These are phyloP conservation scores for Eueides isabella DNA, from an alignment of 1,140 invertebrate species.

Conservation along the genomic window DNA sequence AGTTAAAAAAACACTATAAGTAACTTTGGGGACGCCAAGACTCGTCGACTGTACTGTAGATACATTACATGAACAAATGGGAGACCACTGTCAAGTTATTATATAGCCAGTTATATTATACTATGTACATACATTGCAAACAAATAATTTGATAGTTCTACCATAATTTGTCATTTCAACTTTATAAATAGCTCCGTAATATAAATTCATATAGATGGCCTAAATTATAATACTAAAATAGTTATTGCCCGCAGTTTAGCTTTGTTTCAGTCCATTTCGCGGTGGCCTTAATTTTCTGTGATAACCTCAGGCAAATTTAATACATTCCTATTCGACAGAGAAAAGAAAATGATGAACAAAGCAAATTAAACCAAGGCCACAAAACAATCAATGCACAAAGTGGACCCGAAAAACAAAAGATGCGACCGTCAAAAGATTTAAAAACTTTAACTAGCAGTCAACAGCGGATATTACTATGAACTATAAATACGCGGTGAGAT, in stretches of 20 bases:
- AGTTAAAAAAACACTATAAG: too few relatives aligned
- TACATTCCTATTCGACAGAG: neutral
- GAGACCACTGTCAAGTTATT: constrained; percentile 55
- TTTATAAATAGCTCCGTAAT: constrained; percentile 73
- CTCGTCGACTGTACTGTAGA: too few relatives aligned
- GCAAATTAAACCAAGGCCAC: neutral
- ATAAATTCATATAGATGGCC: constrained; percentile 75
- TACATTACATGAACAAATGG: constrained; percentile 38
- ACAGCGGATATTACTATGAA: constrained; percentile 56
- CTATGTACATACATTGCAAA: constrained; percentile 80
- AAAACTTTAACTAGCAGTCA: constrained; percentile 28
- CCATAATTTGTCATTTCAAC: constrained; percentile 75
- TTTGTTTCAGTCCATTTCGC: constrained; percentile 47
- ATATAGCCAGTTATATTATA: constrained; percentile 58
- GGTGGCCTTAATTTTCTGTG: neutral
- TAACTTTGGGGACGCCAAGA: too few relatives aligned
- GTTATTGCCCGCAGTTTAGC: constrained; percentile 21
- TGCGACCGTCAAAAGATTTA: neutral
- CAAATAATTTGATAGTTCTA: constrained; percentile 55
- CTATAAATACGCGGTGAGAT: constrained; percentile 68
- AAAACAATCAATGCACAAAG: neutral
- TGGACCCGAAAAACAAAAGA: constrained; percentile 1
- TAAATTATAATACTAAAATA: constrained; percentile 72
- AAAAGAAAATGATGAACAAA: neutral
- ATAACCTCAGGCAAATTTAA: neutral